Percentiles rank a stretch among this genome's conserved stretches.
Conservation (phyloP, 2,113 vertebrate species). For the Chamaea fasciata region DNA sequence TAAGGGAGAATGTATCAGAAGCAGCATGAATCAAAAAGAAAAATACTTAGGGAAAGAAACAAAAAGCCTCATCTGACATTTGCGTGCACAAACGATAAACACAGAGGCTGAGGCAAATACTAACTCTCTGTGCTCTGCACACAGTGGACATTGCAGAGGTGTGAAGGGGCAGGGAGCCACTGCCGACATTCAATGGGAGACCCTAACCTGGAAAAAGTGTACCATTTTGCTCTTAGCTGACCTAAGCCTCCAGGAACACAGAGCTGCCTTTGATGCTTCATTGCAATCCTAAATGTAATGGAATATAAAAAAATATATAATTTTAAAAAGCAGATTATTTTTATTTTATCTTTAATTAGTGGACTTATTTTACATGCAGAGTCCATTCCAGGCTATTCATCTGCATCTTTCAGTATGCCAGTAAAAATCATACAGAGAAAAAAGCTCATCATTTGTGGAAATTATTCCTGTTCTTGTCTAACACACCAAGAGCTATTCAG, state of each 20-base stretch:
- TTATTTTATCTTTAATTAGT: background rate
- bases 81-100: accelerated
- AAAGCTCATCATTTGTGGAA: background rate
- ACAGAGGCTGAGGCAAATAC: background rate
- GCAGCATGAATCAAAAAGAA: background rate
- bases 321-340: background rate
- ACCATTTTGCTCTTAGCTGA: background rate
- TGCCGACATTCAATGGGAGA: background rate
- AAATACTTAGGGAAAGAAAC: background rate
- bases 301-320: background rate
- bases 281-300: background rate
- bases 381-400: background rate
- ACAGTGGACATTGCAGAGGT: background rate
- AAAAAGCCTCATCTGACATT: background rate
- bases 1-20: background rate
- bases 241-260: background rate
- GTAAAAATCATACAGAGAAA: background rate
- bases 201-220: background rate
- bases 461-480: background rate
- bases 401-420: background rate
- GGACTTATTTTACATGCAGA: background rate
- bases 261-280: background rate
- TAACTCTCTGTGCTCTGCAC: background rate
- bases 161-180: background rate
- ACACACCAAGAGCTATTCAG: background rate